Conservation (phyloP, 92 coral and sea anemone genomes). For the Parazoanthus atlanticus region DNA sequence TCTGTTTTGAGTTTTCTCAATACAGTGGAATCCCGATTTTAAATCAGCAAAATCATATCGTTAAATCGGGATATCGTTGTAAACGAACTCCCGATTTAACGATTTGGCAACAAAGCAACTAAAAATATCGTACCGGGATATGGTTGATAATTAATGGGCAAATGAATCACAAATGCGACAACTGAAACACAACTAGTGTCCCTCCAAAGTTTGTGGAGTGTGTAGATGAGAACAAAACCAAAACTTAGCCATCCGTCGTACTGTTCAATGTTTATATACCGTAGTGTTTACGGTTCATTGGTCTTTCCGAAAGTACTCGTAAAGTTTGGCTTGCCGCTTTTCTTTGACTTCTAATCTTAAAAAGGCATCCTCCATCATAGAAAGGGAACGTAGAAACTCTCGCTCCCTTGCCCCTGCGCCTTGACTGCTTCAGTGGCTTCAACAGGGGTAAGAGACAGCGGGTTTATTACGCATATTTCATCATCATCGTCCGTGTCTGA, state of each 20-base stretch:
- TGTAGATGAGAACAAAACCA: conserved; percentile 6
- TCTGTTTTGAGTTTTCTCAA: too few relatives aligned
- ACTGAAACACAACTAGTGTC: conserved; percentile 33
- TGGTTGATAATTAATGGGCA: too few relatives aligned
- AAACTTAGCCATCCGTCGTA: conserved; percentile 27
- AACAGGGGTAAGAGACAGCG: too few relatives aligned
- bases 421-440: too few relatives aligned
- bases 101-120: too few relatives aligned
- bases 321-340: conserved; percentile 40
- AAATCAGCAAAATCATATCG: too few relatives aligned
- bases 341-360: conserved; percentile 25
- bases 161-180: conserved; percentile 43
- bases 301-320: conserved; percentile 35
- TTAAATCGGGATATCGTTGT: too few relatives aligned
- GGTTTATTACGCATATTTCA: too few relatives aligned
- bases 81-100: too few relatives aligned
- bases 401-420: not conserved
- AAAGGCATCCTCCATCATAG: conserved; percentile 14
- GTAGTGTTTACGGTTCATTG: not conserved
- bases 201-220: conserved; percentile 43
- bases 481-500: too few relatives aligned
- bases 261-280: conserved; percentile 33
- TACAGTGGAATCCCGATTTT: too few relatives aligned
- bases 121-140: too few relatives aligned
- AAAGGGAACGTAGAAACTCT: conserved; percentile 5